Evolutionary conservation across 2,888 invertebrate species (phyloP).

Genomic region (Drosophila borealis): DNA sequence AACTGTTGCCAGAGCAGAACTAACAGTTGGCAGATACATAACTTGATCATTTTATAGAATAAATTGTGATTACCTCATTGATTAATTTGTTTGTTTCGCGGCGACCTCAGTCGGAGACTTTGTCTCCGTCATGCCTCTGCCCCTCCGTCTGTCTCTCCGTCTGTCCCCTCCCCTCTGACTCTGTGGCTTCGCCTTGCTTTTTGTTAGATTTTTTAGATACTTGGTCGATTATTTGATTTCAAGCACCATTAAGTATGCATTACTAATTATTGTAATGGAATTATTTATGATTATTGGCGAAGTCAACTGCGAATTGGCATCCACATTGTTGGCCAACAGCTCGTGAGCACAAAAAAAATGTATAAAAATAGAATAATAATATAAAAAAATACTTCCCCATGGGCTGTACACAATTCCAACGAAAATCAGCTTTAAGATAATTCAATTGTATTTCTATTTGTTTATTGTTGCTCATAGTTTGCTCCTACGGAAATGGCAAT

Average conservation of each 20-base stretch:
- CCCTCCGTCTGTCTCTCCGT: not conserved
- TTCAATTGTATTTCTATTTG: constrained; percentile 41
- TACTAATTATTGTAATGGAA: constrained; percentile 71
- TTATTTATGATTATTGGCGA: constrained; percentile 66
- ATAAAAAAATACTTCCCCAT: constrained; percentile 42
- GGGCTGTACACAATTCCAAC: constrained; percentile 14
- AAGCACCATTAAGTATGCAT: constrained; percentile 67
- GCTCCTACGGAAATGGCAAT: constrained; percentile 14
- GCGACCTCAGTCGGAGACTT: constrained; percentile 35
- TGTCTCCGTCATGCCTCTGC: constrained; percentile 20
- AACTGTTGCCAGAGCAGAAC: constrained; percentile 5
- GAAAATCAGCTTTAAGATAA: constrained; percentile 23
- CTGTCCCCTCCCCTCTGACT: not conserved
- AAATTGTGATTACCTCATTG: constrained; percentile 69
- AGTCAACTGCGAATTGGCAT: constrained; percentile 35
- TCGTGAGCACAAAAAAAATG: constrained; percentile 26
- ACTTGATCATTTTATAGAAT: constrained; percentile 42
- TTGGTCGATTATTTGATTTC: constrained; percentile 58
- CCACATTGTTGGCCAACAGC: constrained; percentile 46
- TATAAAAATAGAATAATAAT: constrained; percentile 11
- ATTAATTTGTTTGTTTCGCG: constrained; percentile 59
- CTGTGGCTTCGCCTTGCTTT: constrained; percentile 9
- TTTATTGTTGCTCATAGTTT: constrained; percentile 12
- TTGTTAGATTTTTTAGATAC: constrained; percentile 47
- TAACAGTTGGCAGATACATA: constrained; percentile 52